These are phyloP conservation scores for Corythaixoides concolor DNA, from an alignment of 2,113 vertebrate genomes.

Conservation along the genomic window DNA sequence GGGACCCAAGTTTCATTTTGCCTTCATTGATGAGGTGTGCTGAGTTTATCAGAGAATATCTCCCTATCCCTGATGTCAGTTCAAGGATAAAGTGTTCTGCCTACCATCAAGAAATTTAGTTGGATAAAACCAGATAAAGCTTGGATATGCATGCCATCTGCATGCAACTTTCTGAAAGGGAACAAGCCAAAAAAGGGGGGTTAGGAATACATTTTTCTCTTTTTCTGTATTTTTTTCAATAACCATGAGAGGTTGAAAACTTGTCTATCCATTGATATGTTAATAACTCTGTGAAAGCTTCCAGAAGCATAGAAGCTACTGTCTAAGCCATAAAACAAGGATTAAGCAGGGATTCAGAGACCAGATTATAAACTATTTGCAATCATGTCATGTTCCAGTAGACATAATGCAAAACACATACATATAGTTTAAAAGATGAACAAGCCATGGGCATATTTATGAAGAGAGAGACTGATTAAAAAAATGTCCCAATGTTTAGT, in stretches of 20 bases:
- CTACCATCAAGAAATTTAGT: not conserved
- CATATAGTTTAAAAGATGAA: not conserved
- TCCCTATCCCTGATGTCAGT: not conserved
- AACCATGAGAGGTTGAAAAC: not conserved
- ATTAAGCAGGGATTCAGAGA: not conserved
- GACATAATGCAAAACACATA: not conserved
- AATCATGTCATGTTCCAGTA: not conserved
- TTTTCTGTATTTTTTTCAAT: not conserved
- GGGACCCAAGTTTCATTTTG: not conserved
- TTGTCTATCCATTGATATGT: not conserved
- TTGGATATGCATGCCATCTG: not conserved
- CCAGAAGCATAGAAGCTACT: not conserved
- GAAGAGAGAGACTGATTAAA: not conserved
- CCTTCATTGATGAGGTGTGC: not conserved
- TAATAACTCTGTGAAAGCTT: not conserved
- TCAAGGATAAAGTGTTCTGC: not conserved
- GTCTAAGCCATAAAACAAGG: not conserved
- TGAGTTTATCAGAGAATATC: not conserved
- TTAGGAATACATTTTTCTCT: not conserved
- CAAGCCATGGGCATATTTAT: not conserved
- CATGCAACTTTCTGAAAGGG: not conserved
- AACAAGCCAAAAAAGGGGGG: accelerated
- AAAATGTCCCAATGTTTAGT: not conserved
- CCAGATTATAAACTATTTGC: not conserved
- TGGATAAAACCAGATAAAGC: not conserved